phyloP scores from a whole-genome alignment of 2,797 vertebrate species.

The Acanthurus tractus region DNA sequence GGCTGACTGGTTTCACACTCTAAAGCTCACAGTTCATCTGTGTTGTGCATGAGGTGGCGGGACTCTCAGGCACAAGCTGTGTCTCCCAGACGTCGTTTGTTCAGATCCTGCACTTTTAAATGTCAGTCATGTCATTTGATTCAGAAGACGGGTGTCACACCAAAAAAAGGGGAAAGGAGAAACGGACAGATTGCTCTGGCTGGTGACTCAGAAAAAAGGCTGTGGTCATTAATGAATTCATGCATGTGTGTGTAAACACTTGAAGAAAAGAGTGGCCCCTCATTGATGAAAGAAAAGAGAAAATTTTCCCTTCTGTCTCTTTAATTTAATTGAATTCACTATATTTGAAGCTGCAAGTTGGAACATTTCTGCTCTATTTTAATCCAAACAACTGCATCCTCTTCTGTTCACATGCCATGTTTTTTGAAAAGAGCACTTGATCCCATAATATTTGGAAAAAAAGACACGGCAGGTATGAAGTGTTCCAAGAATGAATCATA shows the following conservation, averaged over 20 bases:
- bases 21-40: constrained; percentile 74
- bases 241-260: constrained; percentile 40
- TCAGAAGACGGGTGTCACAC: constrained; percentile 36
- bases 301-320: not conserved
- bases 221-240: constrained; percentile 59
- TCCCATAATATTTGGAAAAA: constrained; percentile 24
- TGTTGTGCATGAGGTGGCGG: constrained; percentile 76
- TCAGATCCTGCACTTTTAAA: constrained; percentile 66
- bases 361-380: constrained; percentile 27
- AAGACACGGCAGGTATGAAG: constrained; percentile 49
- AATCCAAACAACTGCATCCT: constrained; percentile 23
- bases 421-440: constrained; percentile 44
- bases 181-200: constrained; percentile 46
- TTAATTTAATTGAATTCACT: not conserved
- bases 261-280: constrained; percentile 33
- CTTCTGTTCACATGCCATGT: constrained; percentile 30
- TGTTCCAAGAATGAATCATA: constrained; percentile 56
- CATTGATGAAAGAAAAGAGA: constrained; percentile 23
- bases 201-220: constrained; percentile 55
- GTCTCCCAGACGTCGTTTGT: constrained; percentile 53
- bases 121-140: constrained; percentile 70
- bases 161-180: constrained; percentile 24
- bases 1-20: constrained; percentile 77
- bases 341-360: constrained; percentile 15
- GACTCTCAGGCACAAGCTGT: constrained; percentile 80